Conservation (phyloP, 2,113 vertebrate species). For the Gila orcuttii region DNA sequence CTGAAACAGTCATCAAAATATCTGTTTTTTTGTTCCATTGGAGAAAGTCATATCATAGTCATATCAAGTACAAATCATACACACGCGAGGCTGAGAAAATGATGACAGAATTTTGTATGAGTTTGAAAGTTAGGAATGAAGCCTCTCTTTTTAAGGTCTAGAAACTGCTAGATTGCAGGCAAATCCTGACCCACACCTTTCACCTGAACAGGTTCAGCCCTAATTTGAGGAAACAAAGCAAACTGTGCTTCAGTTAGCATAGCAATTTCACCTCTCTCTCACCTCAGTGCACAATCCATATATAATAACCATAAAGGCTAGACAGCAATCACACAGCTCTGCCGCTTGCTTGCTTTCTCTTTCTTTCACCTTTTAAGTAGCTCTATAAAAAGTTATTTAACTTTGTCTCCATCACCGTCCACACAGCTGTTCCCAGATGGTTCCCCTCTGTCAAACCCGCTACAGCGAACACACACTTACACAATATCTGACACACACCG, state of each 20-base stretch:
- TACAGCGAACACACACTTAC: conserved; percentile 14
- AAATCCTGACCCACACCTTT: not conserved
- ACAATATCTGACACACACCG: conserved; percentile 22
- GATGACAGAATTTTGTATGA: not conserved
- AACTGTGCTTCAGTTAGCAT: not conserved
- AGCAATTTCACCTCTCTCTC: conserved; percentile 22
- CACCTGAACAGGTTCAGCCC: not conserved
- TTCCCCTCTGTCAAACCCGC: conserved; percentile 11
- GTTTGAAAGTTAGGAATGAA: not conserved
- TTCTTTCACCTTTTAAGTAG: conserved; percentile 31
- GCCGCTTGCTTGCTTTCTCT: not conserved
- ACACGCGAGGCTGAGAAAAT: not conserved
- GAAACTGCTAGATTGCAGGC: not conserved
- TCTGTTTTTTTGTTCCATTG: not conserved
- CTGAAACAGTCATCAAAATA: not conserved
- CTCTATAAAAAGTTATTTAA: conserved; percentile 21
- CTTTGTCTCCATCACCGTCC: conserved; percentile 15
- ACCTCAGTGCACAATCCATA: conserved; percentile 27
- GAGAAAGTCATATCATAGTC: not conserved
- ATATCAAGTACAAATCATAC: not conserved
- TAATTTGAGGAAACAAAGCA: not conserved
- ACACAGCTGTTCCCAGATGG: conserved; percentile 36
- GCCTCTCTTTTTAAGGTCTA: not conserved
- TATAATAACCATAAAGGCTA: not conserved
- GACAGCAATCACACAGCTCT: conserved; percentile 1